Base-by-base conservation (phyloP, 2,113 vertebrate species). In the Smithornis capensis region DNA sequence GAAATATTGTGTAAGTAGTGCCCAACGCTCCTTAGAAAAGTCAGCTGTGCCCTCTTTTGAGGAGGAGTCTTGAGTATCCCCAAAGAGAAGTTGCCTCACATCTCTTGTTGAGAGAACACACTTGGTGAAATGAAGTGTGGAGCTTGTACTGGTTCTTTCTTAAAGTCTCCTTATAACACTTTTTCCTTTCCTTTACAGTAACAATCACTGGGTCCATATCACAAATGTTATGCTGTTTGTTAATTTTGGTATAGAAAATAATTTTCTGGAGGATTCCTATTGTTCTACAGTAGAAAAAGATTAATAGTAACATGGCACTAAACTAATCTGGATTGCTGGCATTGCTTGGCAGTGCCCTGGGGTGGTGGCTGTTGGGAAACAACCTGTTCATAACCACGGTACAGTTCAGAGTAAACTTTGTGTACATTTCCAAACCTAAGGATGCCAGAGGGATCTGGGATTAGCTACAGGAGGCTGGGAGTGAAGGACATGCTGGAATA, bases 311-410 rank as follows among this genome's bases (percentile, higher is more conserved):
- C 42, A 15, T 3, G 53, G 68, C 85, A 90, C 76, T 60, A 25
- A 86, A 59, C 76, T 95, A 83, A 94, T 91, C 84, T 37, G 69
- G 62, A 38, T 33, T 65, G 74, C 87, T 92, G 91, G 94, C 78
- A 21, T 85, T 62, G 57, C 78, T 87, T 6, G 52, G 84, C 57
- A 9, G 38, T 67, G 80, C 60, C 70, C 76, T 50, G 19, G 59
- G 62, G 64, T 59, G 35, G 71, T 3, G 29, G 78, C 90, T 92
- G 83, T 57, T 84, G 75, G 29, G 47, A 93, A 62, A 76, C 25
- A 92, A 42, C 47, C 42, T 78, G 69, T 44, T 93, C 25, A 47
- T 42, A 78, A 81, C 68, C 60, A 50, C 76, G n/a, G 1, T 1
- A 35, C 1, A 1, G 47, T 62, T 77, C 14, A 50, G 35, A 74